Percentiles rank a stretch among this genome's conserved stretches.
Evolutionary conservation across 2,888 invertebrate genomes (phyloP).

Genomic region (Spisula subtruncata): DNA sequence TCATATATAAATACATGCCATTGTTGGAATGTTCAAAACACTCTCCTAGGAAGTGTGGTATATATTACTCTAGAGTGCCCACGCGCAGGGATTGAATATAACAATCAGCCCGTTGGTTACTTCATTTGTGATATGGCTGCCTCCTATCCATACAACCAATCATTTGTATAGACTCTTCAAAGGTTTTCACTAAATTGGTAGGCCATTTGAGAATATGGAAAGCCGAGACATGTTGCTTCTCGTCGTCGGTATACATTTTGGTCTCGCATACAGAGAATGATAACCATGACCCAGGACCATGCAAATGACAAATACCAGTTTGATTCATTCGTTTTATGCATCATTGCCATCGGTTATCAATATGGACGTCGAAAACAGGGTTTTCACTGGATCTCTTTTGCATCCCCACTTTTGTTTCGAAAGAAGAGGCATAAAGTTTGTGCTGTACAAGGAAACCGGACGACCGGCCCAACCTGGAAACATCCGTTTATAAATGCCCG

Average conservation of each 20-base stretch:
- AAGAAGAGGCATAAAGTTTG: too few species aligned
- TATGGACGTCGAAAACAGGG: too few species aligned
- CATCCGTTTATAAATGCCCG: too few species aligned
- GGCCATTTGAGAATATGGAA: background rate
- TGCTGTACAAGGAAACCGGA: too few species aligned
- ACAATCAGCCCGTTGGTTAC: background rate
- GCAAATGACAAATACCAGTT: background rate
- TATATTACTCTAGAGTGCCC: background rate
- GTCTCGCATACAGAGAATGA: background rate
- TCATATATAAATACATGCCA: background rate
- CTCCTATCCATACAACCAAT: too few species aligned
- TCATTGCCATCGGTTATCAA: background rate
- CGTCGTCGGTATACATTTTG: background rate
- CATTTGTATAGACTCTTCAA: slow-evolving; percentile 15
- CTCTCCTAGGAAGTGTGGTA: background rate
- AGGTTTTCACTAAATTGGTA: slow-evolving; percentile 45
- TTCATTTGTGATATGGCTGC: too few species aligned
- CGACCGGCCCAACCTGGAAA: too few species aligned
- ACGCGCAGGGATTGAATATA: background rate
- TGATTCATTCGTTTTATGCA: background rate
- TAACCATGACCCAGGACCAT: background rate
- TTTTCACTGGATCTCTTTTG: too few species aligned
- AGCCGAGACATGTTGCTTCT: too few species aligned
- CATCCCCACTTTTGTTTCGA: too few species aligned
- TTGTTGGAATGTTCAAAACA: slow-evolving; percentile 1